Base-by-base conservation (phyloP, 2,888 invertebrate species). In the Meganola albula region DNA sequence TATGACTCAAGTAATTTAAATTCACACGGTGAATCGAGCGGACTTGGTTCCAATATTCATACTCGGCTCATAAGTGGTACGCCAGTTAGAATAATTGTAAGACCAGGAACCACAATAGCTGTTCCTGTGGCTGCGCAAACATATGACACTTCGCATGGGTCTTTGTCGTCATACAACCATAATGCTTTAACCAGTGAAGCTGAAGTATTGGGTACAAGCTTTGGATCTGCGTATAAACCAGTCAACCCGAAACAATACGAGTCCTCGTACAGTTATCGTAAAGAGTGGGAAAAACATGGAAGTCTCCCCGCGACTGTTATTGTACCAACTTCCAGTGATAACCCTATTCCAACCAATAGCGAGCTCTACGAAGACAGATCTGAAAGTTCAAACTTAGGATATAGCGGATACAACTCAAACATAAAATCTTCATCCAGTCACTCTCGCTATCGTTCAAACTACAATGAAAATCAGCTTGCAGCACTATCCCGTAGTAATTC, bases 211-310 rank as follows among this genome's bases (percentile, higher is more conserved):
- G 55, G 46, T 31, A 59, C 38, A 28, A 52, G 49, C 12, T 56
- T 63, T 30, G 55, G 48, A 28, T 41, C 47, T 11, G 35, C 48
- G 13, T 44, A 54, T 22, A 61, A 40, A 37, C 68, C 77, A 14
- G 39, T 34, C 10, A 53, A 57, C 12, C 57, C 57, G 8, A 84
- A 75, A 48, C 68, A 69, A 42, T 84, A 83, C 32, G 77, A 85
- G 50, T 71, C 83, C 6, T 71, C 79, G 10, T 84, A 82, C 40
- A 76, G 63, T 31, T 85, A 85, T 38, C 67, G 55, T 21, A 86
- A 85, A 46, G 59, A 78, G 64, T 85, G 84, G 85, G 84, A 86
- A 55, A 82, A 77, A 46, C 82, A 79, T 38, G 62, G 75, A 28
- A 58, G 62, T 5, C 49, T 58, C 27, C 78, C 82, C 10, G 47